These are phyloP conservation scores for Ephydatia muelleri DNA, from an alignment of 37 sponge, comb jelly and placozoan species.

Conservation along the genomic window DNA sequence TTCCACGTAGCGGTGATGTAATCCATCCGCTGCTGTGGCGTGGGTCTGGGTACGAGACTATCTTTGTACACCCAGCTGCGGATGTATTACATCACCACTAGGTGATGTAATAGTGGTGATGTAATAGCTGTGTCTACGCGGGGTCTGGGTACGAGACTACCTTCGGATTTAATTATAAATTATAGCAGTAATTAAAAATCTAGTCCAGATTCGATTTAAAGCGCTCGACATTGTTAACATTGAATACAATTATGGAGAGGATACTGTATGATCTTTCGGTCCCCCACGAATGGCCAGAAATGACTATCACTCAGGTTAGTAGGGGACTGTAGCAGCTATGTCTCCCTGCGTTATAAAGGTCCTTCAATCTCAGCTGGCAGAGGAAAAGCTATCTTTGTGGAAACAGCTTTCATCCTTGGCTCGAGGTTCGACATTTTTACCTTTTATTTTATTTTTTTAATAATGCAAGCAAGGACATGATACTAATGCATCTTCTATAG, in stretches of 20 bases:
- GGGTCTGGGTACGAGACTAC: too few species aligned
- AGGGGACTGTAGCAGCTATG: neutral
- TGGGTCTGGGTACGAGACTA: too few species aligned
- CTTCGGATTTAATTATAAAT: too few species aligned
- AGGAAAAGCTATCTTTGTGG: constrained; percentile 3
- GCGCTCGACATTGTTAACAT: neutral
- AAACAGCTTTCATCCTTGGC: neutral
- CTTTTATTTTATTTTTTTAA: too few species aligned
- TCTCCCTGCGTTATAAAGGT: neutral
- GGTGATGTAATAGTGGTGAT: too few species aligned
- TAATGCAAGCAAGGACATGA: neutral
- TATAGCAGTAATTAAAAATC: too few species aligned
- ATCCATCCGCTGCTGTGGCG: too few species aligned
- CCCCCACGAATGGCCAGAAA: neutral
- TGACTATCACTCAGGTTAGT: neutral
- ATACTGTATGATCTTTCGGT: neutral
- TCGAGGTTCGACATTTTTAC: neutral
- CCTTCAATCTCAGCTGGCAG: constrained; percentile 9
- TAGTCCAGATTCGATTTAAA: neutral
- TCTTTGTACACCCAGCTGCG: too few species aligned
- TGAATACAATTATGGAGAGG: neutral
- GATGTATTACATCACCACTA: too few species aligned
- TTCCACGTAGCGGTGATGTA: too few species aligned
- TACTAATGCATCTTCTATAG: neutral
- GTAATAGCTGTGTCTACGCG: too few species aligned